phyloP scores from a whole-genome alignment of 1,140 invertebrate genomes.

The Aphidius ervi region DNA sequence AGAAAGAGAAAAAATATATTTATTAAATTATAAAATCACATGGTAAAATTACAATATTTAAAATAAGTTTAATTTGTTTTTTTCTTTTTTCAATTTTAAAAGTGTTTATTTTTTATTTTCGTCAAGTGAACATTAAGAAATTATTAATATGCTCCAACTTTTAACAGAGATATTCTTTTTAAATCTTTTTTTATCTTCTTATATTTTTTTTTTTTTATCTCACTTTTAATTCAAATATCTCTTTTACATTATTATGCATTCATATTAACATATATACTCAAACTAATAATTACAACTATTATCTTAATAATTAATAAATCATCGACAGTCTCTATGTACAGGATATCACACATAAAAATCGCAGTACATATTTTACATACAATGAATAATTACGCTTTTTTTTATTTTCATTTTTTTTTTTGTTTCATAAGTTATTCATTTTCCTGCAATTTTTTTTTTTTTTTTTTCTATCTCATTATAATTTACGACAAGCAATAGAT shows the following conservation, averaged over 20 bases:
- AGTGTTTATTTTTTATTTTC: slow-evolving; percentile 39
- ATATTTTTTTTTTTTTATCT: slow-evolving; percentile 22
- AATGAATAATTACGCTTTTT: slow-evolving; percentile 16
- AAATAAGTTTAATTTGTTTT: too few species aligned
- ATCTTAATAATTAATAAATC: slow-evolving; percentile 24
- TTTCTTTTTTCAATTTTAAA: too few species aligned
- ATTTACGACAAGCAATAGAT: too few species aligned
- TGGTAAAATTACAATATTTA: too few species aligned
- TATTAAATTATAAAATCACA: too few species aligned
- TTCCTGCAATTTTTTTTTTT: background rate
- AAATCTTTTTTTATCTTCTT: slow-evolving; percentile 15
- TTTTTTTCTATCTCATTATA: too few species aligned
- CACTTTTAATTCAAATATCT: background rate
- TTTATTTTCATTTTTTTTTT: slow-evolving; percentile 18
- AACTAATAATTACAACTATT: slow-evolving; percentile 31
- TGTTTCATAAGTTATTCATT: slow-evolving; percentile 22
- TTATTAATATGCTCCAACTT: slow-evolving; percentile 29
- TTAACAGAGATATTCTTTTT: slow-evolving; percentile 26
- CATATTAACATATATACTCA: slow-evolving; percentile 32
- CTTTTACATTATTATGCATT: slow-evolving; percentile 33
- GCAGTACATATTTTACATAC: slow-evolving; percentile 38
- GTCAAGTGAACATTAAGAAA: slow-evolving; percentile 44
- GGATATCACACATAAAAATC: slow-evolving; percentile 45
- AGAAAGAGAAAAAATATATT: background rate
- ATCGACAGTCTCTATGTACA: slow-evolving; percentile 39